Evolutionary conservation across 2,113 vertebrate genomes (phyloP), one percentile per base, ranked within the genome.

Genomic region (Melanocharis versteri): DNA sequence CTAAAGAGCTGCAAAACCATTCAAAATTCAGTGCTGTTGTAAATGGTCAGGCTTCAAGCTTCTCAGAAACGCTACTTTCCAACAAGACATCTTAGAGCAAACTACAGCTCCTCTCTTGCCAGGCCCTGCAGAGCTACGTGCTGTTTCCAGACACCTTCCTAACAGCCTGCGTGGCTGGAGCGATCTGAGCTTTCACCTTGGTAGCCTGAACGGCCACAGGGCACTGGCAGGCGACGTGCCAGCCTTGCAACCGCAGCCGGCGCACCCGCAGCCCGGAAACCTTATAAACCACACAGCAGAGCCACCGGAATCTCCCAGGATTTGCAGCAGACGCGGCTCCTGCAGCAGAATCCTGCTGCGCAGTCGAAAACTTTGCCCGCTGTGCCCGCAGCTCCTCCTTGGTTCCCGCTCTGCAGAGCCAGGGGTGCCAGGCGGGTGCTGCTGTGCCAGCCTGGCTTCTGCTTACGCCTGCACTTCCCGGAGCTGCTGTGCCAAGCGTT

Each of bases 131-230:
- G 62, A 75, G 39, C 39, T 57, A 5, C 5, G 8, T 21, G 75
- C 64, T 40, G 44, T 6, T 21, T 28, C 54, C 48, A 14, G n/a
- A 40, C 42, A 1, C 51, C 28, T 78, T 42, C 70, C 5, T 3
- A 27, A 6, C 2, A 10, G 23, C 0, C 56, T 5, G 31, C 47
- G 8, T 1, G 68, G 35, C 72, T n/a, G 58, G 2, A 2, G 65
- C 3, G 18, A 21, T 54, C 3, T 0, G 35, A 85, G 82, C 18
- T 73, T 37, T 57, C 62, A 11, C 72, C 47, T 6, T 0, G 64
- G 2, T 0, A 17, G 24, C 60, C 58, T 0, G 17, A 2, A 5
- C 0, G n/a, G 68, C 69, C 24, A 0, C 68, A 1, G 71, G 57
- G 62, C 45, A 1, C 14, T 9, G 51, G 45, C 61, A 33, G 71